phyloP scores from a whole-genome alignment of 2,888 invertebrate species.

The Cheilosia pagana region DNA sequence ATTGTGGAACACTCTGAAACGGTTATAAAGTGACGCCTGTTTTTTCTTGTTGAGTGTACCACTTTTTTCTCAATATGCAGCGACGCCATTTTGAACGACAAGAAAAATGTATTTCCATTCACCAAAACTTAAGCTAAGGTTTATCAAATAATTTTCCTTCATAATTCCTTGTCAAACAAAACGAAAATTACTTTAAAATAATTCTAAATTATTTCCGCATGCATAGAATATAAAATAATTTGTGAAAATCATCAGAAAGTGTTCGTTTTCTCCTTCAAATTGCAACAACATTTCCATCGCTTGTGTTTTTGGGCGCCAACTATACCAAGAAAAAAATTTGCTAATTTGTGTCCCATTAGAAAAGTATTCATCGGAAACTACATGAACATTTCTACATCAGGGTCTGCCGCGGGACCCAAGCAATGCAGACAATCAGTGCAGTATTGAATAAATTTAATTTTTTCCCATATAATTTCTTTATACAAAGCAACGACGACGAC shows the following conservation, averaged over 20 bases:
- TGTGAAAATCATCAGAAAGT: conserved; percentile 9
- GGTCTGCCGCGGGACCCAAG: conserved; percentile 72
- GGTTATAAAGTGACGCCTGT: conserved; percentile 69
- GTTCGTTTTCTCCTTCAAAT: conserved; percentile 11
- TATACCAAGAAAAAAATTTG: conserved; percentile 32
- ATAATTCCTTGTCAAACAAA: conserved; percentile 21
- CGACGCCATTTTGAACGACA: conserved; percentile 69
- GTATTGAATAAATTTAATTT: conserved; percentile 62
- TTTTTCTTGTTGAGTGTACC: conserved; percentile 65
- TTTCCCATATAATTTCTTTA: conserved; percentile 67
- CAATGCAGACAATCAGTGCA: conserved; percentile 73
- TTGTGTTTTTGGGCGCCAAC: conserved; percentile 72
- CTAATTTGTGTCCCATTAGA: conserved; percentile 59
- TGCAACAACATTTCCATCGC: conserved; percentile 30
- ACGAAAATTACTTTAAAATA: conserved; percentile 30
- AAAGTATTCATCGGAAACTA: conserved; percentile 62
- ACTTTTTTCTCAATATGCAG: conserved; percentile 58
- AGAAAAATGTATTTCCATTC: conserved; percentile 62
- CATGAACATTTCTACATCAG: conserved; percentile 68
- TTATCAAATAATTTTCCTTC: conserved; percentile 34
- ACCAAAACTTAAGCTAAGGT: conserved; percentile 22
- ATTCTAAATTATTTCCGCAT: conserved; percentile 20
- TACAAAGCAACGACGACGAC: conserved; percentile 37
- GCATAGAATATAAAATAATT: conserved; percentile 14
- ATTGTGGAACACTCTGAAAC: conserved; percentile 7